A percentile compares a stretch with the other conserved stretches of the same genome.
Evolutionary conservation across 1,140 invertebrate species (phyloP).

Genomic region (Drosophila orosa): DNA sequence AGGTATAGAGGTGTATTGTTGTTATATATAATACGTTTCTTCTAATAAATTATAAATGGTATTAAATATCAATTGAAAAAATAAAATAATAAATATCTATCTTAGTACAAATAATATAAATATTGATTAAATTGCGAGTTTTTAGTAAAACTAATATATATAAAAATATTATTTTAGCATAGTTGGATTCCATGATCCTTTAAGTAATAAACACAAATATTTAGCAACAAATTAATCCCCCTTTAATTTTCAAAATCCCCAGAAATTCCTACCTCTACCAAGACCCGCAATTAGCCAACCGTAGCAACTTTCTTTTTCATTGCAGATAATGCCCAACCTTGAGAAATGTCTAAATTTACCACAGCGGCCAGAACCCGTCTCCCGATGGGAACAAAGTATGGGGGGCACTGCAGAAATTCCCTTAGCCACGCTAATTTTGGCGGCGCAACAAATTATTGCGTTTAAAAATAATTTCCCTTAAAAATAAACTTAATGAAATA

Average conservation of each 20-base stretch:
- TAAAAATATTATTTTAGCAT: too few species aligned
- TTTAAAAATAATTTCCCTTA: constrained; percentile 77
- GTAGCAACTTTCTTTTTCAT: constrained; percentile 48
- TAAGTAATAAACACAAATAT: neutral
- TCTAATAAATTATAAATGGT: too few species aligned
- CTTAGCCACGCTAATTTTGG: constrained; percentile 49
- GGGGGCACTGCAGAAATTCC: constrained; percentile 27
- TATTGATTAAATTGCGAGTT: too few species aligned
- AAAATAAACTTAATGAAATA: constrained; percentile 78
- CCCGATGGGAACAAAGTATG: constrained; percentile 19
- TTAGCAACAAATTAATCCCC: too few species aligned
- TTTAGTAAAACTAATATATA: too few species aligned
- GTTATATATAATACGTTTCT: too few species aligned
- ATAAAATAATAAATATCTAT: too few species aligned
- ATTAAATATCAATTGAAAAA: too few species aligned
- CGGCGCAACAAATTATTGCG: constrained; percentile 66
- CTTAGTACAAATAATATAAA: too few species aligned
- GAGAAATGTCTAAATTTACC: constrained; percentile 61
- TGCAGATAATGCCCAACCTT: constrained; percentile 49
- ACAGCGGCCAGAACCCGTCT: constrained; percentile 7
- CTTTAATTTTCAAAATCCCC: neutral
- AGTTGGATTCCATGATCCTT: too few species aligned
- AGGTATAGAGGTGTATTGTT: too few species aligned
- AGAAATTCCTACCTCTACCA: neutral
- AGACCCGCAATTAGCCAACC: constrained; percentile 12